Base-by-base conservation (phyloP, 2,888 invertebrate species). In the Stomorhina lunata region DNA sequence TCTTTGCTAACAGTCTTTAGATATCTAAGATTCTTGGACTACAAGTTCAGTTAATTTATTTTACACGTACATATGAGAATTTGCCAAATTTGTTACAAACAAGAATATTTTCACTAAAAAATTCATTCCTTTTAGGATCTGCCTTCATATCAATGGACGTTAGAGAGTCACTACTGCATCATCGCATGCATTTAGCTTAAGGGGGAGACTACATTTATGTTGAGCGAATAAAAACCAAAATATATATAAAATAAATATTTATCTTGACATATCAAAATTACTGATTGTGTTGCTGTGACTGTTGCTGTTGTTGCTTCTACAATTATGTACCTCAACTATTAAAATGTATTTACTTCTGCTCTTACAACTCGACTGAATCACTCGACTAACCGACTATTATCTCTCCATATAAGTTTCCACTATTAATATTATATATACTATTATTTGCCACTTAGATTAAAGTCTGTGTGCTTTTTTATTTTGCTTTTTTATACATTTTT, bases 261-360 rank as follows among this genome's bases (percentile, higher is more conserved):
- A 73, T 73, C 55, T 78, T 55, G 59, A 4, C 25, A 25, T 68
- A 73, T 57, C 29, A 61, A 68, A 69, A 69, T 61, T 32, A 27
- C 27, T 61, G 43, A 45, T 69, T 69, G 45, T 27, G 32, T 50
- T 71, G 34, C 17, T 48, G n/a, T n/a, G n/a, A 17, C 29, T 65
- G 12, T 25, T 55, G n/a, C 20, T 72, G 22, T 25, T 76, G 53
- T 29, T 55, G 25, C 37, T 17, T n/a, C 57, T 27, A 40, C 57
- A 66, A 59, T n/a, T n/a, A n/a, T n/a, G 15, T 72, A 68, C 66
- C 45, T 72, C 27, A 43, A 48, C 57, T 57, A 29, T 25, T 78
- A 17, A 15, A 34, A 57, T 17, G 17, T 34, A 43, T 37, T 53
- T 50, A 55, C 34, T 66, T 66, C 32, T 57, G 53, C 57, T 66